These are phyloP conservation scores for Pheosia gnoma DNA, from an alignment of 2,888 invertebrate genomes.

Conservation along the genomic window DNA sequence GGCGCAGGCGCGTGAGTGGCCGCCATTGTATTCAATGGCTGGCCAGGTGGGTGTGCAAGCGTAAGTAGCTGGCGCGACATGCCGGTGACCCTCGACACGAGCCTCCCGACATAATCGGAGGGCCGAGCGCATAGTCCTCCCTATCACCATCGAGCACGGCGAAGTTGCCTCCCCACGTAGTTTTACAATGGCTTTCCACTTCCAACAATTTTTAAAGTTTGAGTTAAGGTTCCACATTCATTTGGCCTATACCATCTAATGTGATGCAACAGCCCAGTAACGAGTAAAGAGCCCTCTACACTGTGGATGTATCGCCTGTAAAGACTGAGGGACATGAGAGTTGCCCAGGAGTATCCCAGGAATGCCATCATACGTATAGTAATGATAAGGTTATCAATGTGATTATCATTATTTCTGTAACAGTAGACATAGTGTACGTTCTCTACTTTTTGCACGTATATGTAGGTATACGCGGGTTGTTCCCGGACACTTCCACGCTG, in stretches of 20 bases:
- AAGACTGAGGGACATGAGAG: no score
- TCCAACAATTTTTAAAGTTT: neutral
- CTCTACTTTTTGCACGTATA: neutral
- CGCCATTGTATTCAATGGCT: constrained; percentile 80
- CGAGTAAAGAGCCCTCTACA: no score
- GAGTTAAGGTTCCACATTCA: neutral
- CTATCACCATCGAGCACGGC: constrained; percentile 7
- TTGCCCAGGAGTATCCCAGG: no score
- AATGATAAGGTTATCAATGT: no score
- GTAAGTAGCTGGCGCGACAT: constrained; percentile 65
- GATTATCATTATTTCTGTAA: no score
- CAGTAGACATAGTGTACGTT: no score
- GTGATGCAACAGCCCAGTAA: no score
- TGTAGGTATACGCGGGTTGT: neutral
- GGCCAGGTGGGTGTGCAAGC: constrained; percentile 79
- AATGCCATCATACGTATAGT: no score
- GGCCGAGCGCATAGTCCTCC: constrained; percentile 9
- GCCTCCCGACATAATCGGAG: constrained; percentile 15
- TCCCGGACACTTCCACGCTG: constrained; percentile 27
- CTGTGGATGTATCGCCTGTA: no score
- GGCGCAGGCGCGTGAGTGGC: constrained; percentile 61
- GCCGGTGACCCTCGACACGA: constrained; percentile 62
- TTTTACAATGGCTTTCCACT: neutral
- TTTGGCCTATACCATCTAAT: neutral
- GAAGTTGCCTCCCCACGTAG: neutral